These are phyloP conservation scores for Sphinx pinastri DNA, from an alignment of 2,888 invertebrate species.

Conservation along the genomic window DNA sequence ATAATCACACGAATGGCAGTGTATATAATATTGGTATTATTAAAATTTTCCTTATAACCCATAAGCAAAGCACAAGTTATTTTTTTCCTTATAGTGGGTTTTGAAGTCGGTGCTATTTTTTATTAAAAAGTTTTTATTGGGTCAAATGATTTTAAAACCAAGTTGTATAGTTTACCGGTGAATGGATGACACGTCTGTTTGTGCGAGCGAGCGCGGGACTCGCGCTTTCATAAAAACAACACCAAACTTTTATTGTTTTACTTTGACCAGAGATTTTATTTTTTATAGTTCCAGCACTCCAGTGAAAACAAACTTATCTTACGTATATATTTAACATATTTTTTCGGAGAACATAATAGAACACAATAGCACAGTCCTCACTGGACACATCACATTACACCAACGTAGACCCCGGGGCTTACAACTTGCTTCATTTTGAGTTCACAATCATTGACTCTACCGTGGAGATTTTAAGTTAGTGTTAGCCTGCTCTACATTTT, in stretches of 20 bases:
- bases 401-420: neutral
- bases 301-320: neutral
- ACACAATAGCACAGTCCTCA: neutral
- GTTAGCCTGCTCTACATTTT: too few relatives aligned
- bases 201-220: neutral
- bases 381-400: neutral
- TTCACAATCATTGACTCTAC: neutral
- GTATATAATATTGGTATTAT: too few relatives aligned
- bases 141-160: neutral
- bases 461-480: too few relatives aligned
- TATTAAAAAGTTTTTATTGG: too few relatives aligned
- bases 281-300: neutral
- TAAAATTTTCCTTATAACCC: too few relatives aligned
- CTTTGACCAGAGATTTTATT: neutral
- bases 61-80: too few relatives aligned
- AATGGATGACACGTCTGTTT: neutral
- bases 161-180: neutral
- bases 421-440: neutral
- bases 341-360: neutral
- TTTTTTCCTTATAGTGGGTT: too few relatives aligned
- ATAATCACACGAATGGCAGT: too few relatives aligned
- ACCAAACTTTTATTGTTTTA: constrained; percentile 13
- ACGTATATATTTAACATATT: neutral
- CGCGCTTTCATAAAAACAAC: constrained; percentile 7
- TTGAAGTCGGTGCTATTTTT: too few relatives aligned